Evolutionary conservation across 2,888 invertebrate species (phyloP).

Genomic region (Apodemia hepburni): DNA sequence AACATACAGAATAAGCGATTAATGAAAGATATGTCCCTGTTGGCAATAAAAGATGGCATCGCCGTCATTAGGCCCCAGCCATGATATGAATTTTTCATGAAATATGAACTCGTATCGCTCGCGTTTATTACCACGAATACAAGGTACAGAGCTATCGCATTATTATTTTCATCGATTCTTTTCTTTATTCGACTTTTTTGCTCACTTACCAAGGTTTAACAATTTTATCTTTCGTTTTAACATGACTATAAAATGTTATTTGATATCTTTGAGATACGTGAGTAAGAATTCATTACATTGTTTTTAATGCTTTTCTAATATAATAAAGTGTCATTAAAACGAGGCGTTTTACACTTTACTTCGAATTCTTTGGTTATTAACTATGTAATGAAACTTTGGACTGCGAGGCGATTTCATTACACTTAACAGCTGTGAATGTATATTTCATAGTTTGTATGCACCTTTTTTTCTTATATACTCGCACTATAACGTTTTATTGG

Average conservation of each 20-base stretch:
- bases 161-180: constrained; percentile 58
- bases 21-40: constrained; percentile 66
- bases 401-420: too few relatives aligned
- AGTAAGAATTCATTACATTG: constrained; percentile 46
- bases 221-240: constrained; percentile 53
- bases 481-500: too few relatives aligned
- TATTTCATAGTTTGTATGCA: too few relatives aligned
- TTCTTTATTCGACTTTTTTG: constrained; percentile 53
- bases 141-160: constrained; percentile 43
- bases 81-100: constrained; percentile 77
- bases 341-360: not conserved
- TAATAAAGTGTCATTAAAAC: not conserved
- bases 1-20: constrained; percentile 59
- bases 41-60: constrained; percentile 70
- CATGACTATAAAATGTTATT: constrained; percentile 50
- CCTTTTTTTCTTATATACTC: too few relatives aligned
- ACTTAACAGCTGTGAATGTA: too few relatives aligned
- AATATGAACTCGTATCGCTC: constrained; percentile 60
- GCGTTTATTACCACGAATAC: constrained; percentile 49
- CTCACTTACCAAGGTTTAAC: constrained; percentile 44
- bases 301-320: constrained; percentile 7
- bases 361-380: not conserved
- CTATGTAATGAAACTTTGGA: too few relatives aligned
- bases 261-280: constrained; percentile 45
- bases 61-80: constrained; percentile 67